Conservation (phyloP, 2,888 invertebrate genomes). For the Griposia aprilina region DNA sequence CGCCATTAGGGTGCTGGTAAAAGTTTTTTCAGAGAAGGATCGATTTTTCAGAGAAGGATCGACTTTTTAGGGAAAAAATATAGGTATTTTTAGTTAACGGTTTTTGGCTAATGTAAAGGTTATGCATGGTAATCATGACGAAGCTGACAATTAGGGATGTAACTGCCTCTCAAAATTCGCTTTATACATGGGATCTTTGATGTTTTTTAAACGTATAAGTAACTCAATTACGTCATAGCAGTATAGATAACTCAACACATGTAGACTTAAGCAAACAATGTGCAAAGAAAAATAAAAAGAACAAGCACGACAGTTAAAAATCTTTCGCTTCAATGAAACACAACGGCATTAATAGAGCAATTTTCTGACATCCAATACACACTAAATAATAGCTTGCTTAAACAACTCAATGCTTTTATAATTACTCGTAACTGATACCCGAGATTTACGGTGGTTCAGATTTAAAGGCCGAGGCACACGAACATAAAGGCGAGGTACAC, state of each 20-base stretch:
- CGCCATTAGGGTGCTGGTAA: no score
- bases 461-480: slow-evolving; percentile 14
- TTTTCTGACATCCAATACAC: slow-evolving; percentile 65
- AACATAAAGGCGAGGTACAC: slow-evolving; percentile 74
- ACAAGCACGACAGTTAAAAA: slow-evolving; percentile 25
- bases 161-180: no score
- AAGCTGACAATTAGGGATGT: no score
- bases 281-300: slow-evolving; percentile 10
- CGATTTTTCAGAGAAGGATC: no score
- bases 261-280: slow-evolving; percentile 3
- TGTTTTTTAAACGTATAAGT: no score
- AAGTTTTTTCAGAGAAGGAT: no score
- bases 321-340: slow-evolving; percentile 48
- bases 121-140: no score
- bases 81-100: no score
- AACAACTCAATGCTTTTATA: slow-evolving; percentile 56
- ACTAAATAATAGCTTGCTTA: slow-evolving; percentile 54
- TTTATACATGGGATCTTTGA: no score
- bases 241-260: background rate
- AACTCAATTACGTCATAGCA: no score
- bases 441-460: slow-evolving; percentile 75
- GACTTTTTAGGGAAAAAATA: no score
- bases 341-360: slow-evolving; percentile 50
- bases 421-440: slow-evolving; percentile 67
- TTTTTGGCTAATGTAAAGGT: no score